Evolutionary conservation across 2,113 vertebrate species (phyloP).

Genomic region (Sapayoa aenigma): DNA sequence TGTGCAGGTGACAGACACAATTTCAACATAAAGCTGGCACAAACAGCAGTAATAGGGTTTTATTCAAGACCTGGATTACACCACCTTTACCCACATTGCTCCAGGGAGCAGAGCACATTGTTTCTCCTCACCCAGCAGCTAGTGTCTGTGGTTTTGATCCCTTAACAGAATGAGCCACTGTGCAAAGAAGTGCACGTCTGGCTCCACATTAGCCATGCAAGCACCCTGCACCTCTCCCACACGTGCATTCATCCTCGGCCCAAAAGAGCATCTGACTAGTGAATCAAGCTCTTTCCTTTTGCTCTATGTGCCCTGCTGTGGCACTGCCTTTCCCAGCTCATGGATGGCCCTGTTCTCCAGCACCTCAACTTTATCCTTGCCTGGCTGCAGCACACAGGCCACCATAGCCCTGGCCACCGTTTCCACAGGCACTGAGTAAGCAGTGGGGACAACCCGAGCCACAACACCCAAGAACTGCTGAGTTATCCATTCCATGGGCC

Average conservation of each 20-base stretch:
- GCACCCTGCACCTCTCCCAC: background rate
- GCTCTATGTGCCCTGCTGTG: background rate
- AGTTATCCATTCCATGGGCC: constrained; percentile 76
- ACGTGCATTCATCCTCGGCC: accelerated
- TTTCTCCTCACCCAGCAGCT: background rate
- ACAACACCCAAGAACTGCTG: constrained; percentile 60
- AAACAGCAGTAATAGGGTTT: background rate
- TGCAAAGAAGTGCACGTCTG: background rate
- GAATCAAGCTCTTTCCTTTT: background rate
- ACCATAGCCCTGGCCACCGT: constrained; percentile 78
- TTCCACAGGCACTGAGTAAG: constrained; percentile 76
- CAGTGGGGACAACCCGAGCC: constrained; percentile 61
- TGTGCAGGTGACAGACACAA: background rate
- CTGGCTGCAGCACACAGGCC: constrained; percentile 70
- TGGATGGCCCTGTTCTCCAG: constrained; percentile 81
- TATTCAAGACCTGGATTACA: constrained; percentile 1
- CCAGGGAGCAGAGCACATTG: background rate
- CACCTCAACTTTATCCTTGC: constrained; percentile 71
- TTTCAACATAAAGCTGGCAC: background rate
- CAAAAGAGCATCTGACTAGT: accelerated
- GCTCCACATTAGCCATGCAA: background rate
- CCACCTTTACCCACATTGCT: background rate
- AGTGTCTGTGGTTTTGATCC: background rate
- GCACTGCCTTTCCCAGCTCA: constrained; percentile 56
- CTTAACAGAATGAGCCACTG: background rate